phyloP scores from a whole-genome alignment of 2,113 vertebrate genomes.

The Paramisgurnus dabryanus region DNA sequence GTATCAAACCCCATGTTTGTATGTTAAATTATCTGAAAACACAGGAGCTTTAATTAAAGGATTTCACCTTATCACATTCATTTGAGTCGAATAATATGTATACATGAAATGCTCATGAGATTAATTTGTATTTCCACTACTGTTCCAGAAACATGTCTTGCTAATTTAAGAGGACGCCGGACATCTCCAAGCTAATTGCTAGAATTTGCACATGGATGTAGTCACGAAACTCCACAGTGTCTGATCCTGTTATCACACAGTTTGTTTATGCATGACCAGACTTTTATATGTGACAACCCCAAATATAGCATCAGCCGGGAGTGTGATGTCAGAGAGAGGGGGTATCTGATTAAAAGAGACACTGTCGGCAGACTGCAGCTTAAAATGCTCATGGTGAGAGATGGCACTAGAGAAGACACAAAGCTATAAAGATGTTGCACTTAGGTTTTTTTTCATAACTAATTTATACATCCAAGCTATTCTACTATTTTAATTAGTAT shows the following conservation, averaged over 20 bases:
- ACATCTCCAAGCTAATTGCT: too few relatives aligned
- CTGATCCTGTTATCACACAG: constrained; percentile 6
- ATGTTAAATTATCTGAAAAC: constrained; percentile 48
- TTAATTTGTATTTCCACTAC: neutral
- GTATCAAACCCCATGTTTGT: constrained; percentile 9
- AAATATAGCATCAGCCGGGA: constrained; percentile 32
- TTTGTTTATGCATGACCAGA: constrained; percentile 7
- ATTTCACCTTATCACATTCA: neutral
- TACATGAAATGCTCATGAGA: neutral
- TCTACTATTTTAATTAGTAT: neutral
- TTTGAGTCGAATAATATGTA: neutral
- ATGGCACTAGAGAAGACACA: neutral
- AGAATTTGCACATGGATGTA: neutral
- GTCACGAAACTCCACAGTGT: neutral
- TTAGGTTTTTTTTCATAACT: neutral
- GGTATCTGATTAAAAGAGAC: constrained; percentile 37
- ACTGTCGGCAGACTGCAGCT: constrained; percentile 34
- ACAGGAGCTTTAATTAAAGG: constrained; percentile 42
- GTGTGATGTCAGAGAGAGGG: constrained; percentile 15
- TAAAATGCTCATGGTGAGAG: neutral
- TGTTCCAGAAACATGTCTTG: neutral
- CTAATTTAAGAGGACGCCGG: neutral
- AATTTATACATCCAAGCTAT: neutral
- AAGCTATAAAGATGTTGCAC: neutral
- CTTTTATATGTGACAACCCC: constrained; percentile 26